phyloP scores from a whole-genome alignment of 2,888 invertebrate genomes.

The Meteorus colon region DNA sequence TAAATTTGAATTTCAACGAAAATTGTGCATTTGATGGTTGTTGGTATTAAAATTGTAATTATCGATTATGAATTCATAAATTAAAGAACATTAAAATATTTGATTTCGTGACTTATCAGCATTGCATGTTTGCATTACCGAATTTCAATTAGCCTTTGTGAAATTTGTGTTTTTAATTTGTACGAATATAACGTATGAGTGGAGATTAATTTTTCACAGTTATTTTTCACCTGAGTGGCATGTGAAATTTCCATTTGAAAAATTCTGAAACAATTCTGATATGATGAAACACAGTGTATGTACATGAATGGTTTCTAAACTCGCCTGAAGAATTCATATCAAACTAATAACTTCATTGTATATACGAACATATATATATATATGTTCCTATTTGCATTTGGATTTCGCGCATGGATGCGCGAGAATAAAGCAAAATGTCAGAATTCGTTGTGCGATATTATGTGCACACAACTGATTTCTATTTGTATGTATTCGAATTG shows the following conservation, averaged over 20 bases:
- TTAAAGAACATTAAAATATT: too few relatives aligned
- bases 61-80: too few relatives aligned
- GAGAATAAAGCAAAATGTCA: constrained; percentile 17
- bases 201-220: too few relatives aligned
- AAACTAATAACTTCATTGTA: neutral
- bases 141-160: too few relatives aligned
- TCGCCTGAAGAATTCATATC: constrained; percentile 21
- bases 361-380: constrained; percentile 14
- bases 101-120: too few relatives aligned
- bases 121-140: too few relatives aligned
- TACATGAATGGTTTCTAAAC: constrained; percentile 53
- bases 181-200: too few relatives aligned
- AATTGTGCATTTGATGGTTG: too few relatives aligned
- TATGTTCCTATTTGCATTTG: constrained; percentile 14
- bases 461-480: neutral
- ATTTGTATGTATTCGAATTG: neutral
- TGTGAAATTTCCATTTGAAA: constrained; percentile 7
- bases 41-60: too few relatives aligned
- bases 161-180: too few relatives aligned
- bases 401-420: constrained; percentile 21
- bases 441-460: neutral
- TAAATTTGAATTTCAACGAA: too few relatives aligned
- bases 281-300: constrained; percentile 45
- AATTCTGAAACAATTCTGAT: constrained; percentile 37
- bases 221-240: too few relatives aligned